Evolutionary conservation across 2,888 invertebrate species (phyloP).

Genomic region (Hirtodrosophila histrioides): DNA sequence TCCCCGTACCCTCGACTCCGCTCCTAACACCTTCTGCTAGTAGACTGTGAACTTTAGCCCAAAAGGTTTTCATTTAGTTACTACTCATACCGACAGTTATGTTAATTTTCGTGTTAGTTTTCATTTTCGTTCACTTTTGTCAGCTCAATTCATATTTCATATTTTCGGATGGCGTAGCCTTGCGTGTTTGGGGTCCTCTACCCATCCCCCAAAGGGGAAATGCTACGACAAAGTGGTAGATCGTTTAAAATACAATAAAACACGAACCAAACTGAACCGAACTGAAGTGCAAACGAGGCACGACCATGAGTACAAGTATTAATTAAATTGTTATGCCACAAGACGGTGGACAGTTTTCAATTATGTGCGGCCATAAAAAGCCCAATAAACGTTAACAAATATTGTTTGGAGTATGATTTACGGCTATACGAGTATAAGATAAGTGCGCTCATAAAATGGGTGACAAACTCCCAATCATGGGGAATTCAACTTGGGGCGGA

Average conservation of each 20-base stretch:
- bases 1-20: constrained; percentile 28
- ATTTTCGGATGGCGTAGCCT: constrained; percentile 47
- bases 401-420: constrained; percentile 46
- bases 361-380: constrained; percentile 59
- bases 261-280: constrained; percentile 47
- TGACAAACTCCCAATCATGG: constrained; percentile 30
- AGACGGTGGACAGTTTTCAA: constrained; percentile 51
- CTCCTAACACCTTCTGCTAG: constrained; percentile 63
- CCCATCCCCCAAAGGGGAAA: constrained; percentile 32
- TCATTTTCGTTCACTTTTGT: constrained; percentile 59
- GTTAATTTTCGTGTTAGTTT: constrained; percentile 67
- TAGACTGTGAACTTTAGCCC: constrained; percentile 47
- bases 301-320: constrained; percentile 49
- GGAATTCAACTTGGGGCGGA: constrained; percentile 18
- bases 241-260: constrained; percentile 82
- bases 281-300: constrained; percentile 27
- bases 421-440: constrained; percentile 31
- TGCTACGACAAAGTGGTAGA: constrained; percentile 74
- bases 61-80: constrained; percentile 46
- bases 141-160: constrained; percentile 68
- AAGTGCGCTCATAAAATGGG: constrained; percentile 35
- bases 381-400: constrained; percentile 63
- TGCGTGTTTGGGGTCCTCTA: constrained; percentile 54
- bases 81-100: constrained; percentile 55
- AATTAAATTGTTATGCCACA: constrained; percentile 78